These are phyloP conservation scores for Solea solea DNA, from an alignment of 2,113 vertebrate genomes.

Conservation along the genomic window DNA sequence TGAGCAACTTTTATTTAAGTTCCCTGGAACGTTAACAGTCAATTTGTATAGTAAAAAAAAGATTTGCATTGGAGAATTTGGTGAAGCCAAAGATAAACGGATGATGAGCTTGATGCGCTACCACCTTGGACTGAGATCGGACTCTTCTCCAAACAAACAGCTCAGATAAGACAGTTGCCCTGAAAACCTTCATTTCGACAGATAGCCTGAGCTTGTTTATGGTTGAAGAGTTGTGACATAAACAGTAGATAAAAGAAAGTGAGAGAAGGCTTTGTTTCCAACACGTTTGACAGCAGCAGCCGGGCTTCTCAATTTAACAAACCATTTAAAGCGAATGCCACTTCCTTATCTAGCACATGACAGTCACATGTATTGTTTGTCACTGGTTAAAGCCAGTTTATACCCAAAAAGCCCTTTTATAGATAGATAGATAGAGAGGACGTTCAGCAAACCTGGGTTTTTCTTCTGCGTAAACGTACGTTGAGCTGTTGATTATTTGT, in stretches of 20 bases:
- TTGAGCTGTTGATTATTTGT: slow-evolving; percentile 22
- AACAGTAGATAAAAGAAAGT: slow-evolving; percentile 11
- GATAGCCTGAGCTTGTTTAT: slow-evolving; percentile 14
- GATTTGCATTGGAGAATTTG: slow-evolving; percentile 17
- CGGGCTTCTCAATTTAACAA: not conserved
- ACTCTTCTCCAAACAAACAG: slow-evolving; percentile 45
- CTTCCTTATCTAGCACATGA: slow-evolving; percentile 1
- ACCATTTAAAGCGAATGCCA: not conserved
- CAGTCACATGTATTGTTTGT: slow-evolving; percentile 7
- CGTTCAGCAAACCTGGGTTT: slow-evolving; percentile 12
- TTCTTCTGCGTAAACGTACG: slow-evolving; percentile 22
- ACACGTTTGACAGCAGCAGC: not conserved
- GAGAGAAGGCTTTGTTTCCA: slow-evolving; percentile 24
- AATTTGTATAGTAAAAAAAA: too few species aligned
- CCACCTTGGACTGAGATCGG: slow-evolving; percentile 17
- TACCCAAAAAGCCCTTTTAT: slow-evolving; percentile 5
- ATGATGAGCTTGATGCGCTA: not conserved
- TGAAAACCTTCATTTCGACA: slow-evolving; percentile 18
- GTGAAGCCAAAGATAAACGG: slow-evolving; percentile 2
- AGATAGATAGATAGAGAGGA: slow-evolving; percentile 13
- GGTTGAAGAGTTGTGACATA: slow-evolving; percentile 18
- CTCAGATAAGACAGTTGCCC: slow-evolving; percentile 29
- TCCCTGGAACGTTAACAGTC: too few species aligned
- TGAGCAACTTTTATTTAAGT: too few species aligned
- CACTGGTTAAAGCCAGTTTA: not conserved